These are phyloP conservation scores for Montipora sp. DNA, from an alignment of 64 coral and sea anemone genomes.

Conservation along the genomic window DNA sequence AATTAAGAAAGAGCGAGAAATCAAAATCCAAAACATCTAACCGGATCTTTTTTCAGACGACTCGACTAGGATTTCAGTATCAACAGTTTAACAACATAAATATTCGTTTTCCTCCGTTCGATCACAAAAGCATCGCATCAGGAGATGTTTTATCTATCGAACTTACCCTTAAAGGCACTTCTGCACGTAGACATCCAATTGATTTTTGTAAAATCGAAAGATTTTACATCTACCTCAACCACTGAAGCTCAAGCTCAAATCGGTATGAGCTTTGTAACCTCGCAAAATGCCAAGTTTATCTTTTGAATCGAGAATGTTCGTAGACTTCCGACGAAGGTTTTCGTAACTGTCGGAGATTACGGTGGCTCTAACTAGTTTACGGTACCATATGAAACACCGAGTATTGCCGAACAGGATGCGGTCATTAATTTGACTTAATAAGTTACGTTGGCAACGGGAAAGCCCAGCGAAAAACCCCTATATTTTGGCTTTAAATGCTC, in stretches of 20 bases:
- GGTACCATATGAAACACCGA: too few relatives aligned
- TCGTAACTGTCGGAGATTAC: not conserved
- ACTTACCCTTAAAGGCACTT: conserved; percentile 3
- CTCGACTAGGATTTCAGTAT: not conserved
- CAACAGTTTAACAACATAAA: not conserved
- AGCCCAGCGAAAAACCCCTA: too few relatives aligned
- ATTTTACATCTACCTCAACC: not conserved
- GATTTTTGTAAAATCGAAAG: not conserved
- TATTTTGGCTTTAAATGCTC: too few relatives aligned
- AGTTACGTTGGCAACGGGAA: too few relatives aligned
- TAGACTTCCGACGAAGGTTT: not conserved
- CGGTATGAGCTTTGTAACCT: conserved; percentile 49
- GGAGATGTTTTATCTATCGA: not conserved
- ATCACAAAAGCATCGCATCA: not conserved
- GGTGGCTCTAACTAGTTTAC: not conserved
- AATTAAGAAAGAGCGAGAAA: not conserved
- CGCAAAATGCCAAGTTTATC: not conserved
- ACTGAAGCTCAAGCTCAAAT: not conserved
- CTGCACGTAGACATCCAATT: not conserved
- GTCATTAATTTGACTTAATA: too few relatives aligned
- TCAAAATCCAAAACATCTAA: not conserved
- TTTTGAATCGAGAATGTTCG: not conserved
- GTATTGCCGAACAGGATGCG: too few relatives aligned
- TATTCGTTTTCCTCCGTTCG: not conserved
- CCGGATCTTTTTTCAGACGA: too few relatives aligned